Base-by-base conservation (phyloP, 53 echinoderm and acorn worm species). In the Mesocentrotus franciscanus region DNA sequence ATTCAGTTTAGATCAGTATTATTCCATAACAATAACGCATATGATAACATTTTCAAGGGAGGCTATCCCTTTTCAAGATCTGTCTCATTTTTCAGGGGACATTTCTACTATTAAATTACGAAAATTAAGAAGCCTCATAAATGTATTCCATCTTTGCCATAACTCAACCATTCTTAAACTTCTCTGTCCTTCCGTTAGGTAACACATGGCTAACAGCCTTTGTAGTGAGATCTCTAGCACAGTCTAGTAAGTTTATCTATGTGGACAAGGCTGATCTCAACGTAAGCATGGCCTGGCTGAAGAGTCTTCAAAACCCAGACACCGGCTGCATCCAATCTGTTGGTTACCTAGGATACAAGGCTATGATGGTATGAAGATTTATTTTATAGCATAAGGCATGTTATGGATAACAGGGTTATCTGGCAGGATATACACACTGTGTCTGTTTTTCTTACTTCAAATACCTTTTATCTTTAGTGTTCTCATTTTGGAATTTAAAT, bases 201-300 rank as follows among this genome's bases (percentile, higher is more conserved):
- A 98, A 97, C 57, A 96, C 98, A 8, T 98, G 98, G 98, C 71
- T 98, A 92, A 97, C 98, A 2, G 98, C 98, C 0, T 98, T 97
- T 35, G 97, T 97, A 0, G 95, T 98, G 87, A 75, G 96, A 32
- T 97, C 98, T 3, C 97, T 98, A 58, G 98, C 97, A 32, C 98
- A 97, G 95, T 97, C 98, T 8, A 93, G 87, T 27, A 26, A 97
- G 49, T 98, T 92, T 90, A 99, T 99, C 90, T 94, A 35, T 15
- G 96, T 99, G 30, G 99, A 99, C 92, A 30, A 96, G 95, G 92
- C 96, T 8, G 98, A 99, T 95, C 91, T 99, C 17, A 91, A 96
- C 59, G 93, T 97, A 0, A 97, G 97, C 93, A 92, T 97, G 49
- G 91, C 93, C 17, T 99, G 99, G 99, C 57, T 99, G 72, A 98